Evolutionary conservation across 2,113 vertebrate genomes (phyloP).

Genomic region (Hemicordylus capensis): DNA sequence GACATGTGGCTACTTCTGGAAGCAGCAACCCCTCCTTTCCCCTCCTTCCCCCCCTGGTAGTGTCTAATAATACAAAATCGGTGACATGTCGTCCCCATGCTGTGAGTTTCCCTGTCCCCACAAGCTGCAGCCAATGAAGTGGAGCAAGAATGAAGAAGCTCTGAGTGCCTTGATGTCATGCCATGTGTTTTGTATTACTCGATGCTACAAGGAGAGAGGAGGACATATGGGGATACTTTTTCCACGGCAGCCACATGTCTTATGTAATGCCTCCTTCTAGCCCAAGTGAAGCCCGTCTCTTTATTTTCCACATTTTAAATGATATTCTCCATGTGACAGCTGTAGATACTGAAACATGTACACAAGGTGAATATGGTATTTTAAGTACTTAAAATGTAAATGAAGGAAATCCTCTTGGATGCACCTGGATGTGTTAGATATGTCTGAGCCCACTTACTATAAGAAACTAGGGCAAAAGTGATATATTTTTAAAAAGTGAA

Average conservation of each 20-base stretch:
- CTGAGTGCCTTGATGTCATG: not conserved
- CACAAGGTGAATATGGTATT: conserved; percentile 45
- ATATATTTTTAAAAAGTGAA: conserved; percentile 64
- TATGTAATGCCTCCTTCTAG: not conserved
- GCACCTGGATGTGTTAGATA: conserved; percentile 57
- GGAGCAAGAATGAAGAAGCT: not conserved
- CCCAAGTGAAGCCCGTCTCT: not conserved
- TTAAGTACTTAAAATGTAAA: conserved; percentile 72
- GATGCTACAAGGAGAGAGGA: not conserved
- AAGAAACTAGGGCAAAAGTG: conserved; percentile 70
- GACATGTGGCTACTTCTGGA: not conserved
- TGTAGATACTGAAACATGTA: conserved; percentile 48
- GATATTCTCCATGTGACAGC: conserved; percentile 55
- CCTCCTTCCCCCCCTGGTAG: too few species aligned
- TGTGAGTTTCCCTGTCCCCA: not conserved
- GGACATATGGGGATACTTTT: not conserved
- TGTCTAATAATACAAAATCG: not conserved
- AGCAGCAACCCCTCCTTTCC: not conserved
- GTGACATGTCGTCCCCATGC: not conserved
- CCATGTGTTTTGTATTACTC: not conserved
- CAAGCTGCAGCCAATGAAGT: not conserved
- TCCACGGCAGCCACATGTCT: not conserved
- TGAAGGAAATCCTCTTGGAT: conserved; percentile 61
- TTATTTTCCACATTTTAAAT: conserved; percentile 18
- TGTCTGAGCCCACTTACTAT: conserved; percentile 66